Evolutionary conservation across 2,797 vertebrate genomes (phyloP), one percentile per base, ranked within the genome.

Genomic region (Sebastes hopkinsi): DNA sequence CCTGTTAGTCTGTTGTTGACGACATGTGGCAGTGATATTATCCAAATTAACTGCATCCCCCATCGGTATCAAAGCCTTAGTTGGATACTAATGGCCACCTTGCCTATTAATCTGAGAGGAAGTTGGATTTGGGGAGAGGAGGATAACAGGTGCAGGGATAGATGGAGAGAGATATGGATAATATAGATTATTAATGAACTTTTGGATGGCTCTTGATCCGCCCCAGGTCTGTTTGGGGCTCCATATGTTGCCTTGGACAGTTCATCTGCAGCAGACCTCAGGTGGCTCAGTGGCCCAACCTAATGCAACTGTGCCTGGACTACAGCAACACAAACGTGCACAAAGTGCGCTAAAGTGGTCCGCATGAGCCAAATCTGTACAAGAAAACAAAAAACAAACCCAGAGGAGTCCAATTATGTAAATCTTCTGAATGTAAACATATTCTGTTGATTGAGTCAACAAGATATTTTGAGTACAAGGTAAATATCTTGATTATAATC

Each of bases 21-120:
- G 92, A 94, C 94, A 95, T 94, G 94, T 95, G 95, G 94, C 93
- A 88, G 89, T 86, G 92, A 95, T 95, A 94, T 94, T 93, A 95
- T 94, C 92, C 94, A 95, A 95, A 96, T 95, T 91, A 95, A 94
- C 92, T 92, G 92, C 90, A 91, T 92, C 84, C 85, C 93, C 93
- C 91, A 89, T 88, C 30, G 80, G 86, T 92, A 92, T 86, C 85
- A 78, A 84, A 84, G 92, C 82, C 89, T 92, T 94, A 88, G 92
- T 88, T 91, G 86, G 91, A 85, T 89, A 91, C 92, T 94, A 93
- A 92, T 94, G 89, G 92, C 92, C 94, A 94, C 90, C 92, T 94
- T 95, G 93, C 92, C 90, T 92, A 94, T 95, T 94, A 94, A 94
- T 95, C 86, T 92, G 84, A 93, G 88, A 88, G 85, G 77, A 91